Evolutionary conservation across 2,113 vertebrate species (phyloP), one percentile per base, ranked within the genome.

Genomic region (Anser brachyrhynchus): DNA sequence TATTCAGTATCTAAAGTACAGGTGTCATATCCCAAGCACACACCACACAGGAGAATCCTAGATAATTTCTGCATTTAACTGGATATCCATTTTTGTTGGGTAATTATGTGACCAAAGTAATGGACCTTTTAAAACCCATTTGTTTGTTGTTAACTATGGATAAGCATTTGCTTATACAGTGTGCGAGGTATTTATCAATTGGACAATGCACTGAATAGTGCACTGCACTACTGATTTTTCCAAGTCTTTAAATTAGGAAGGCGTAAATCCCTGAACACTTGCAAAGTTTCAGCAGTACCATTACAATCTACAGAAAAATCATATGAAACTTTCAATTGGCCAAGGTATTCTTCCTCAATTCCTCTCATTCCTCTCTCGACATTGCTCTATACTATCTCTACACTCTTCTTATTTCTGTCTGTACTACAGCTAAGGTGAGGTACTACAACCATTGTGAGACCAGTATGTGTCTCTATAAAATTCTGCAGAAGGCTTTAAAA

Each of bases 381-480:
- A n/a, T 22, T 55, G 22, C 58, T 72, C 39, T 43, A 3, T 29
- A 11, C 57, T 59, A 51, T 23, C 75, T 29, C 15, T 73, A 35
- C 13, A 35, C 39, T 55, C 57, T 74, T 91, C 87, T 73, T 88
- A 79, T 74, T 91, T 55, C 78, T 69, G 51, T 54, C 73, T 87
- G 20, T 43, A 31, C 43, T 55, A 39, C 29, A 23, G 21, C 35
- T 72, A 65, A 84, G 18, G 33, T 31, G 43, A 90, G 29, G 49
- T 23, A 7, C 2, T 5, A 49, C 46, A 75, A 55, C 18, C 35
- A 18, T 2, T 49, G 31, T 16, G 73, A 90, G 64, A 55, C 9
- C 4, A 7, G 17, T 17, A 35, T 0, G 0, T 4, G 10, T 49
- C 0, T 1, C 74, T 15, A 10, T 1, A 46, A 29, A 62, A 13